Percentiles rank a stretch among this genome's conserved stretches.
These are phyloP conservation scores for Oxyruncus cristatus DNA, from an alignment of 2,113 vertebrate species.

Conservation along the genomic window DNA sequence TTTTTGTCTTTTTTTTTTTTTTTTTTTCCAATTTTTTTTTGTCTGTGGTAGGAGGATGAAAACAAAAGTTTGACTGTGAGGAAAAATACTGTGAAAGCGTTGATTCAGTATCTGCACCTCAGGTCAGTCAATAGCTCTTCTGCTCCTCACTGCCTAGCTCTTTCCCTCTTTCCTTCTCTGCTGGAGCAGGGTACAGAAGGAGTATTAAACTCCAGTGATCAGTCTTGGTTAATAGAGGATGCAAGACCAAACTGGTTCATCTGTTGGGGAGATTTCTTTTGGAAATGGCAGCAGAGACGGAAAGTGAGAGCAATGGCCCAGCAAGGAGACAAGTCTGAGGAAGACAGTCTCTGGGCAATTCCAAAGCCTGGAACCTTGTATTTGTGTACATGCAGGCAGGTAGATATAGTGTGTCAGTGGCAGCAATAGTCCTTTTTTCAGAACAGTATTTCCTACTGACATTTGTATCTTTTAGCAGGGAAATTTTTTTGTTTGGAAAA, in stretches of 20 bases:
- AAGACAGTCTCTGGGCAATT: neutral
- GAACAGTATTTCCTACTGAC: neutral
- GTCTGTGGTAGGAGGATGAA: neutral
- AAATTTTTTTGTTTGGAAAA: neutral
- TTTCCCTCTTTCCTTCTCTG: neutral
- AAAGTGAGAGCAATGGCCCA: neutral
- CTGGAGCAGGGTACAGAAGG: neutral
- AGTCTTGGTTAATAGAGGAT: neutral
- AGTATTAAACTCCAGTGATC: neutral
- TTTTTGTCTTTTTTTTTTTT: neutral
- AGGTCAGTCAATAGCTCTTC: neutral
- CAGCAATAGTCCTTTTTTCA: neutral
- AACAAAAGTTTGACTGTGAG: neutral
- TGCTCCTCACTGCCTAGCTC: neutral
- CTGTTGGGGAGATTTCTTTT: neutral
- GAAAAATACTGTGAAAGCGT: neutral
- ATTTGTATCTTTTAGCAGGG: neutral
- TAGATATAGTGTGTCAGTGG: neutral
- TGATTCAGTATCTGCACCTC: neutral
- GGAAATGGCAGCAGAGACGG: neutral
- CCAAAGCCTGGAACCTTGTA: neutral
- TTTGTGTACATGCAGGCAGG: fast-evolving
- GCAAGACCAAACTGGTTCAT: neutral
- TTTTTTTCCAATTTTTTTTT: too few species aligned
- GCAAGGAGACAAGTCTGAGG: neutral